Base-by-base conservation (phyloP, 2,113 vertebrate genomes). In the Tragulus kanchil region DNA sequence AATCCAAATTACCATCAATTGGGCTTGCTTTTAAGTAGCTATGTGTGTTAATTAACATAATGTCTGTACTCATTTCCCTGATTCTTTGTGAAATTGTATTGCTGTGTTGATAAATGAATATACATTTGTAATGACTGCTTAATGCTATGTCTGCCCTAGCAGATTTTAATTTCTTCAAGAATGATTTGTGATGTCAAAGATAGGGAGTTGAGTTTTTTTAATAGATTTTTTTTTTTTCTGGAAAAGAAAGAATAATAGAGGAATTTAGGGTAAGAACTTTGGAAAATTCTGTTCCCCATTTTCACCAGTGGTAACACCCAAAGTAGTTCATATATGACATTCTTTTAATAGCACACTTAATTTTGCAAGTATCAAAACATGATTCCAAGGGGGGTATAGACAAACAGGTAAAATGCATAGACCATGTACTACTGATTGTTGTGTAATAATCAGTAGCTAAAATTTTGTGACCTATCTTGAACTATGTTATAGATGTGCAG, bases 121-220 rank as follows among this genome's bases (percentile, higher is more conserved):
- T 21, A 31, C 16, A 13, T 52, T 87, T 61, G 31, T 45, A 89
- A 45, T 81, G 77, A 6, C 16, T 86, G 50, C 50, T 93, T 93
- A 81, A 13, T 77, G 23, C 8, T 92, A 45, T 48, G 5, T n/a
- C 12, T 45, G 42, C 54, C 17, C 54, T 61, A 78, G 7, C 42
- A 64, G 12, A 75, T 84, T 92, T 90, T 84, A 92, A 86, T 87
- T 89, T 25, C 17, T 5, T 92, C 13, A 92, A 62, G 17, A 96
- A 50, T 88, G 26, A 61, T n/a, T 78, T 93, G 25, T 71, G 19
- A 19, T 89, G 12, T 65, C 42, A 62, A 65, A 73, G 50, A 78
- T 64, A 45, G 54, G 28, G 5, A 71, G 15, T 54, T 71, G 71
- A 85, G 3, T 28, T 17, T 88, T 75, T 84, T 61, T 90, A 25